Evolutionary conservation across 2,113 vertebrate species (phyloP), one percentile per base, ranked within the genome.

Genomic region (Ictalurus punctatus): DNA sequence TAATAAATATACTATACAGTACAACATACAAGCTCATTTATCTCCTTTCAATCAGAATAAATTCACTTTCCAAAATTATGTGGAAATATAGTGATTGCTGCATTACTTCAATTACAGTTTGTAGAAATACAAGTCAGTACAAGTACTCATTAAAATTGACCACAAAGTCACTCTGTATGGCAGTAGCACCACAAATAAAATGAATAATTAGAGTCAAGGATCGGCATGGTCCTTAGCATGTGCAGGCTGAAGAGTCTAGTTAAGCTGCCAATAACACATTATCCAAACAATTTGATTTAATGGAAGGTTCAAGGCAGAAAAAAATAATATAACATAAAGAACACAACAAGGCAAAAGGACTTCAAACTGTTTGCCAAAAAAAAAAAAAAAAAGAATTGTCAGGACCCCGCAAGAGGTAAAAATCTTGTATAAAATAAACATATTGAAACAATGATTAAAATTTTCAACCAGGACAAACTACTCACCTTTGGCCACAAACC

Each of bases 171-270:
- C 34, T 89, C 85, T 87, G 25, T 79, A 76, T 69, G 54, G 52
- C 81, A 58, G 37, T 86, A 73, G 87, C 67, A 83, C 76, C 76
- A 65, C 52, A 78, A 91, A 89, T 90, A 88, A 80, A 73, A 78
- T 73, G 48, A 85, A 85, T 65, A 85, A 87, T 85, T 74, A 85
- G 81, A 84, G 85, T 61, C 71, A 44, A 34, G 73, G 25, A 89
- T 63, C 19, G 6, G 76, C 48, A 59, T 48, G 54, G 82, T 74
- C 56, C 73, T 90, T 80, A 85, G 63, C 27, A 14, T 86, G 58
- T 5, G 30, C 27, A 74, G 69, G 34, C 37, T 84, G 23, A 67
- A 85, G 67, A 54, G 67, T 25, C 69, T 79, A 83, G 71, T 67
- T 23, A 63, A 67, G 10, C 65, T 1, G 27, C 21, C 71, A 74